Base-by-base conservation (phyloP, 2,888 invertebrate species). In the Cryptops parisi region DNA sequence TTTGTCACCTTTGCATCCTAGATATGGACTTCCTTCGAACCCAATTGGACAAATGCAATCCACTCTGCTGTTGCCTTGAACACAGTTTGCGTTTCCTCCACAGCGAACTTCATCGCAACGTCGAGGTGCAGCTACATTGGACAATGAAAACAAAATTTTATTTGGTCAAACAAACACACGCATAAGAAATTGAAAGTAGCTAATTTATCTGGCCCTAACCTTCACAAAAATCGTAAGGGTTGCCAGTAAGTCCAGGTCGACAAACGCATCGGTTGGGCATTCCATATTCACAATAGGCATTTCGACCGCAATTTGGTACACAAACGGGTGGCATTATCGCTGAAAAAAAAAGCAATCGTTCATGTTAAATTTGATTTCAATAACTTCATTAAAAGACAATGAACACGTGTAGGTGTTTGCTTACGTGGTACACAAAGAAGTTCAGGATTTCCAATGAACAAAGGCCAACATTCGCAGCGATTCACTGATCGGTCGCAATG, bases 391-490 rank as follows among this genome's bases (percentile, higher is more conserved):
- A 33, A 33, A 33, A n/a, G n/a, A n/a, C n/a, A n/a, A n/a, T n/a
- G n/a, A n/a, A n/a, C n/a, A n/a, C n/a, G n/a, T n/a, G n/a, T n/a
- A n/a, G n/a, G n/a, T 26, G 25, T 17, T 54, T 59, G 80, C 84
- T 82, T 78, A 85, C 84, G 88, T 65, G 90, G 89, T 81, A 89
- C 87, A 64, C 90, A 90, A 48, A 90, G 75, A 24, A 88, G 72
- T 65, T 88, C 84, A 1, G 90, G 88, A 67, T 90, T 87, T 62
- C 91, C 91, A 58, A 86, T 78, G 66, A 89, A 89, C 65, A 83
- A 84, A 15, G 84, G 80, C 66, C 88, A 81, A 64, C 91, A 91
- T 46, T 85, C 76, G 68, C 91, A 91, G 70, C 81, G 82, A 58
- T 87, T 88, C 26, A 79, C 81, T 51, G 76, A 74, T 62, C 78